These are phyloP conservation scores for Disparrhopalites patrizii DNA, from an alignment of 2,888 invertebrate genomes.

Conservation along the genomic window DNA sequence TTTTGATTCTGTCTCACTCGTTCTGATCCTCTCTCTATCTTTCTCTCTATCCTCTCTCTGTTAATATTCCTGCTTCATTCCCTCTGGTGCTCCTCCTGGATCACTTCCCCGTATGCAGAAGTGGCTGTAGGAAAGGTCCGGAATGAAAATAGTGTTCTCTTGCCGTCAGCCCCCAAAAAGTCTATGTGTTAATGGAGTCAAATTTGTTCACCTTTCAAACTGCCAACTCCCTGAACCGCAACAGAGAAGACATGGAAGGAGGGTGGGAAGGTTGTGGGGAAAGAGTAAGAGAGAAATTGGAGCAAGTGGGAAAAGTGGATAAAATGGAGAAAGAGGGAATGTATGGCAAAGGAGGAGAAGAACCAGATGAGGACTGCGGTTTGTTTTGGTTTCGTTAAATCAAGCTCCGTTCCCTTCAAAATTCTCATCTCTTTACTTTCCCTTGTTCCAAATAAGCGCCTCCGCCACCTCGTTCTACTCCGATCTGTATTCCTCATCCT, in stretches of 20 bases:
- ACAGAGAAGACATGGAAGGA: background rate
- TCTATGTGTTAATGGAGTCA: background rate
- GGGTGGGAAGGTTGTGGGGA: background rate
- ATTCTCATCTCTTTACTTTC: slow-evolving; percentile 1
- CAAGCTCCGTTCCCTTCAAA: slow-evolving; percentile 5
- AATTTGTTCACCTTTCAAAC: too few relatives aligned
- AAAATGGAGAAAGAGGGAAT: background rate
- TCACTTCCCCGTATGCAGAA: too few relatives aligned
- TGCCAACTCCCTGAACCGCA: too few relatives aligned
- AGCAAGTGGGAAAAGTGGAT: background rate
- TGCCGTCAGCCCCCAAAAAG: too few relatives aligned
- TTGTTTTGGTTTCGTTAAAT: too few relatives aligned
- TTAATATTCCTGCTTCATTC: background rate
- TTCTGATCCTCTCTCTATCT: background rate
- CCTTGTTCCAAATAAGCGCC: too few relatives aligned
- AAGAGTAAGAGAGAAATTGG: background rate
- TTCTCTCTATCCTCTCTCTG: background rate
- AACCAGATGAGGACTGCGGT: too few relatives aligned
- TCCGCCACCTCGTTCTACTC: slow-evolving; percentile 4
- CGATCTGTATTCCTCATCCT: background rate
- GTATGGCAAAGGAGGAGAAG: background rate
- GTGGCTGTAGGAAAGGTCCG: too few relatives aligned
- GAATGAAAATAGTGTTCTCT: background rate
- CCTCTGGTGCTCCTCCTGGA: too few relatives aligned
- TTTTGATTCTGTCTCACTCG: background rate